phyloP scores from a whole-genome alignment of 2,888 invertebrate species.

The Agriopis aurantiaria region DNA sequence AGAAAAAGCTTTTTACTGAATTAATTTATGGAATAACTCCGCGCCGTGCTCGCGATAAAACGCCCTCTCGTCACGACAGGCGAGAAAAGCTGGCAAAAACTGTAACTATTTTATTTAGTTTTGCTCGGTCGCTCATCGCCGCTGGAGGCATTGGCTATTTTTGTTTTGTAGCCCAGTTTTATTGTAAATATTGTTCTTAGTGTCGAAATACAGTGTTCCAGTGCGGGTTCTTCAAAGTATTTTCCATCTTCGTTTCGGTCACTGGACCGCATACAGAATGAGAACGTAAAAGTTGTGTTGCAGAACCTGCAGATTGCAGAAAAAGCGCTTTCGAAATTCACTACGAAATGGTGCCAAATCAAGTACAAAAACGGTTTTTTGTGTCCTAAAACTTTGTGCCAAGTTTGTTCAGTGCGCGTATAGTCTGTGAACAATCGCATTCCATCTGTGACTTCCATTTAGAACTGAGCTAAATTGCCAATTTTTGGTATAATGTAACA shows the following conservation, averaged over 20 bases:
- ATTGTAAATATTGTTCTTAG: conserved; percentile 81
- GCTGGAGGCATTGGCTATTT: conserved; percentile 70
- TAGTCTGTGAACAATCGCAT: conserved; percentile 32
- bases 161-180: conserved; percentile 78
- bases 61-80: conserved; percentile 57
- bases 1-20: conserved; percentile 69
- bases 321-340: conserved; percentile 57
- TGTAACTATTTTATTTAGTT: conserved; percentile 34
- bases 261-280: conserved; percentile 31
- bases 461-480: conserved; percentile 18
- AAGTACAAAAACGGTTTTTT: conserved; percentile 55
- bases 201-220: conserved; percentile 67
- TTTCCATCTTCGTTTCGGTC: conserved; percentile 41
- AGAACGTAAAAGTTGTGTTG: conserved; percentile 39
- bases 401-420: conserved; percentile 46
- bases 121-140: conserved; percentile 41
- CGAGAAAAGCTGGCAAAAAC: conserved; percentile 37
- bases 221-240: conserved; percentile 58
- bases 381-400: conserved; percentile 63
- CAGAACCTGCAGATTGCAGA: conserved; percentile 32
- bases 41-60: conserved; percentile 52
- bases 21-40: conserved; percentile 62
- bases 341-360: conserved; percentile 56
- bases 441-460: conserved; percentile 28
- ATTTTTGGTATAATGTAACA: conserved; percentile 6